Evolutionary conservation across 2,888 invertebrate species (phyloP), one percentile per base, ranked within the genome.

Genomic region (Zygothrica quintamaculata): DNA sequence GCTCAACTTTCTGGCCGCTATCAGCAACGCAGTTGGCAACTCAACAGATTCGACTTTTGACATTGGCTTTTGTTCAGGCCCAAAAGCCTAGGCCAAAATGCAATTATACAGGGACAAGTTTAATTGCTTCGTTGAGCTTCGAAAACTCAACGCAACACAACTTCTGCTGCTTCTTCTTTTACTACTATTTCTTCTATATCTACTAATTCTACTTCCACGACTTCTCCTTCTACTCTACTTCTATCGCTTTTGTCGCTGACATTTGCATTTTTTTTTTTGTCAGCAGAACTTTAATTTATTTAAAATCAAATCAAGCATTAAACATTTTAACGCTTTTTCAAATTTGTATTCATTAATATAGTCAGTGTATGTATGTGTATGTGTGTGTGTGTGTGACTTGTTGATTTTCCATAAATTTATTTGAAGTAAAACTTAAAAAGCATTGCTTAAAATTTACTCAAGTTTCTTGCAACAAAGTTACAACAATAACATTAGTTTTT

Each of bases 101-200:
- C 88, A 89, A 89, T 89, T 89, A 88, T 81, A 86, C 79, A 65
- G 84, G 86, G 89, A 89, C 89, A 88, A 88, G 87, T 89, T 89
- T 89, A 89, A 89, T 89, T 89, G 89, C 89, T 88, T 84, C 84
- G 80, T 56, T 82, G 74, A 66, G 68, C 55, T 51, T 16, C 40
- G 31, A 16, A 44, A 53, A 52, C 18, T 56, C 51, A 33, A 36
- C 31, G n/a, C n/a, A n/a, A n/a, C 66, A 69, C 62, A 75, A 73
- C 44, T 65, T 55, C 37, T 31, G 16, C 36, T 9, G 3, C 18
- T 22, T 2, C 18, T 22, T 2, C 18, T 22, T 2, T 5, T 22
- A 5, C 18, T 22, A 5, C 18, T 22, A 5, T 5, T 5, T 22
- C 18, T 5, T 22, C 18, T n/a, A n/a, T n/a, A n/a, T n/a, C n/a